Evolutionary conservation across 2,113 vertebrate genomes (phyloP), one percentile per base, ranked within the genome.

Genomic region (Hippocampus comes): DNA sequence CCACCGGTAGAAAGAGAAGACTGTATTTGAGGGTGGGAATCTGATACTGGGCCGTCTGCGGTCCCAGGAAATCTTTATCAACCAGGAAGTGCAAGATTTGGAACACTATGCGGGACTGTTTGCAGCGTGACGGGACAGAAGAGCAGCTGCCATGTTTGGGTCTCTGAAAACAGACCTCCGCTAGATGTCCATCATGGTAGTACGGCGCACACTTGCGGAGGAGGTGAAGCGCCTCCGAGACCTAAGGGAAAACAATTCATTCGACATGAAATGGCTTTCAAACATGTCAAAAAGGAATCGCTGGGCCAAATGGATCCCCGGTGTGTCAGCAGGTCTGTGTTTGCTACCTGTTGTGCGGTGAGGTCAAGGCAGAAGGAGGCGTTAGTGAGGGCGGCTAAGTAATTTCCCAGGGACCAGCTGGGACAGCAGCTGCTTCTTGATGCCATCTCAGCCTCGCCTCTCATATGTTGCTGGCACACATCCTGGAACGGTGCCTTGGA

Each of bases 371-470:
- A 99, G 0, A 94, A 94, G 12, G 96, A 95, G 56, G 94, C 94
- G 67, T 99, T 99, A 78, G 94, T 94, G 55, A 98, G 93, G 63
- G 95, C 92, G 4, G 96, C 95, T 72, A 99, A 92, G 63, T 95
- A 98, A 91, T 98, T 99, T 84, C 97, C 97, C 81, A 99, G 90
- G 65, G 97, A 98, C 97, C 97, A 98, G 90, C 97, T 99, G 0
- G 96, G 97, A 87, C 97, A 98, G 88, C 97, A 99, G 76, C 94
- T 89, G 4, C 74, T 75, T 21, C 85, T 87, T 0, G 92, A 89
- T 53, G 85, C 75, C 34, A 89, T 81, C 9, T 82, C 84, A 9
- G 74, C 56, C 20, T 86, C 84, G 25, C 46, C 74, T 69, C 83
- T 81, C 67, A 81, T 78, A 0, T 92, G 93, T 18, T 92, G 94